Evolutionary conservation across 2,797 vertebrate species (phyloP).

Genomic region (Scolopax bukidnonensis): DNA sequence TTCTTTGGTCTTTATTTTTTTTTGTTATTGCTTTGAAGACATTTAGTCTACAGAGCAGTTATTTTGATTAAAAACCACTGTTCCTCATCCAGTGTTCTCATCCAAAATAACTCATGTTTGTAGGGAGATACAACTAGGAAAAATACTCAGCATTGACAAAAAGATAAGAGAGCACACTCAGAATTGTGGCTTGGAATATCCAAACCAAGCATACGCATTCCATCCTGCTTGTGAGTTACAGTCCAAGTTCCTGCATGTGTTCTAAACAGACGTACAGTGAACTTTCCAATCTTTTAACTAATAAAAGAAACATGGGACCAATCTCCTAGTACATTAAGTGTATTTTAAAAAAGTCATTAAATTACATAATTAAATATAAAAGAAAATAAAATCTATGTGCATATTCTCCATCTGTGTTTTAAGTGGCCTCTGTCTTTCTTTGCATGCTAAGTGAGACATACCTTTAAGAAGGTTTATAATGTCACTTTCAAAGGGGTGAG

Average conservation of each 20-base stretch:
- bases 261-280: neutral
- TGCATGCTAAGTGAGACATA: neutral
- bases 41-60: neutral
- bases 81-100: neutral
- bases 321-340: neutral
- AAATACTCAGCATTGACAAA: neutral
- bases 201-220: neutral
- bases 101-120: neutral
- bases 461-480: neutral
- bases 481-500: neutral
- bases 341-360: neutral
- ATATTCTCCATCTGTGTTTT: neutral
- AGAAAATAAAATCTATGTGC: neutral
- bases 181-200: neutral
- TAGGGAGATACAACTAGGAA: neutral
- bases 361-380: neutral
- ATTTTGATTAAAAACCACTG: neutral
- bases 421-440: neutral
- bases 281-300: neutral
- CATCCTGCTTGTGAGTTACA: neutral
- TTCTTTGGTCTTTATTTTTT: neutral
- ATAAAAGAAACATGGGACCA: neutral
- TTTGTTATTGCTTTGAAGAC: neutral
- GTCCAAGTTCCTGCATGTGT: neutral
- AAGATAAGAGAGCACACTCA: neutral